Evolutionary conservation across 2,113 vertebrate species (phyloP).

Genomic region (Indri indri): DNA sequence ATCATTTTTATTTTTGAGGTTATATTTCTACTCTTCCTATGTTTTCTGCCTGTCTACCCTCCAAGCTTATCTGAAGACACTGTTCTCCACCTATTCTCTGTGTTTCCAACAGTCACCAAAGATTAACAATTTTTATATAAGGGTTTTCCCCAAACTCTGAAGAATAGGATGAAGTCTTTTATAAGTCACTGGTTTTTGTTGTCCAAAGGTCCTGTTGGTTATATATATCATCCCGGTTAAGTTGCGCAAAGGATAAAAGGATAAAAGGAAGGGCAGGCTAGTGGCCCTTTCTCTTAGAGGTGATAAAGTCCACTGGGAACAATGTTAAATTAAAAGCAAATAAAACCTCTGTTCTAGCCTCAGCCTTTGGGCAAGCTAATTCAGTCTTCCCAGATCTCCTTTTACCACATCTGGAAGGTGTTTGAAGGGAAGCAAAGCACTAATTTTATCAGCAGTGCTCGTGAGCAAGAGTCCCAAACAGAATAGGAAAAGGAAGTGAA

Average conservation of each 20-base stretch:
- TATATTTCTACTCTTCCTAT: neutral
- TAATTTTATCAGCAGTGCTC: neutral
- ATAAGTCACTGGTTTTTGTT: neutral
- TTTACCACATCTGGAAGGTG: neutral
- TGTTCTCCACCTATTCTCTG: neutral
- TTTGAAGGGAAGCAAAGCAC: conserved; percentile 11
- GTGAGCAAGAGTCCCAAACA: neutral
- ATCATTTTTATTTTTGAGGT: neutral
- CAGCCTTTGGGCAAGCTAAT: neutral
- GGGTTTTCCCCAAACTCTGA: neutral
- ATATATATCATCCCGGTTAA: conserved; percentile 14
- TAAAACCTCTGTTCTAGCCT: conserved; percentile 23
- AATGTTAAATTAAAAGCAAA: conserved; percentile 40
- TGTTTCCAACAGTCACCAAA: neutral
- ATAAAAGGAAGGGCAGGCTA: conserved; percentile 1
- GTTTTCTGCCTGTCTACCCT: neutral
- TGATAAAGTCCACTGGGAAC: conserved; percentile 16
- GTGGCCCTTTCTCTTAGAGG: neutral
- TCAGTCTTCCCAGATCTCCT: neutral
- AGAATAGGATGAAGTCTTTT: conserved; percentile 24
- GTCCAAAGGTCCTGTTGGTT: neutral
- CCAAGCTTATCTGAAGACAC: neutral
- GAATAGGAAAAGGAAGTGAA: neutral
- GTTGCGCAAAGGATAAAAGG: conserved; percentile 19
- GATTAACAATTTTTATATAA: neutral